Evolutionary conservation across 1,140 invertebrate genomes (phyloP).

Genomic region (Thaumatotibia leucotreta): DNA sequence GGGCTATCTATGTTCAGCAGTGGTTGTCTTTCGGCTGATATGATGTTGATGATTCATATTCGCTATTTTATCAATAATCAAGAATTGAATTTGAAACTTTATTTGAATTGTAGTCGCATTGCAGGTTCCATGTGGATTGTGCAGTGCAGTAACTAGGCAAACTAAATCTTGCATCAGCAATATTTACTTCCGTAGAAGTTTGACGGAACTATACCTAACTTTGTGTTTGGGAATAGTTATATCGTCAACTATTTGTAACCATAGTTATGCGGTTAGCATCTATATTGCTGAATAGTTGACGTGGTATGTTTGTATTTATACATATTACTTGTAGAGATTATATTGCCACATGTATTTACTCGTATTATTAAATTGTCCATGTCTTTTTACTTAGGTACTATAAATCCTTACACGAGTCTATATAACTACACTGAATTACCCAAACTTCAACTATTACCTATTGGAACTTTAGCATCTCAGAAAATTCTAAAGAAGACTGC

Average conservation of each 20-base stretch:
- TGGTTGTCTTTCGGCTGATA: no score
- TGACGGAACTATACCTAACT: slow-evolving; percentile 31
- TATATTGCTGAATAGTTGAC: neutral
- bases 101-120: neutral
- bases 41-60: no score
- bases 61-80: no score
- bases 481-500: neutral
- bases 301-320: no score
- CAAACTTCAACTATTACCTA: neutral
- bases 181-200: slow-evolving; percentile 33
- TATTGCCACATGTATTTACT: no score
- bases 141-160: no score
- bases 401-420: no score
- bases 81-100: neutral
- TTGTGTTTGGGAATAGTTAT: slow-evolving; percentile 13
- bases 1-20: no score
- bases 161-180: slow-evolving; percentile 11
- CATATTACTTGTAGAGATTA: no score
- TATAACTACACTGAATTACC: neutral
- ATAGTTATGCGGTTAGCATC: no score
- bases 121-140: neutral
- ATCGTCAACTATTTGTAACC: neutral
- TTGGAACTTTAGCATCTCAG: neutral
- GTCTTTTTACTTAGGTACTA: no score
- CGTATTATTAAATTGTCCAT: no score